Conservation (phyloP, 2,888 invertebrate genomes). For the Caenorhabditis virilis region DNA sequence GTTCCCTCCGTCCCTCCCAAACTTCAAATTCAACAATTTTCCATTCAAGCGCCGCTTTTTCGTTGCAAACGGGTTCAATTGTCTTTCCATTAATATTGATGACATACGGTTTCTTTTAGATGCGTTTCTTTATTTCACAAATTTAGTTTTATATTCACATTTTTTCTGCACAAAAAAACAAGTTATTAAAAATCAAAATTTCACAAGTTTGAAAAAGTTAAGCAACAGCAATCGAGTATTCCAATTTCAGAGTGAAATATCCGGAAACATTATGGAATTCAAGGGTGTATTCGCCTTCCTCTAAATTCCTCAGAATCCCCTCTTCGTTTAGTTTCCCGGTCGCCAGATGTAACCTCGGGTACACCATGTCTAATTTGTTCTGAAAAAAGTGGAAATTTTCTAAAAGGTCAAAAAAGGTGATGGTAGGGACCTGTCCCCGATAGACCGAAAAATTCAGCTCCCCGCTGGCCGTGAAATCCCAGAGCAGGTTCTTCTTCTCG, state of each 20-base stretch:
- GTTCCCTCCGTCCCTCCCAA: constrained; percentile 14
- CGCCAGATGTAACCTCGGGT: constrained; percentile 43
- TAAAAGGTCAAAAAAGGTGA: too few species aligned
- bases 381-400: constrained; percentile 7
- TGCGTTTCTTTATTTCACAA: too few species aligned
- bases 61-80: too few species aligned
- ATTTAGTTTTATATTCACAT: too few species aligned
- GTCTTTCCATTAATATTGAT: too few species aligned
- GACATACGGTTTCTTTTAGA: too few species aligned
- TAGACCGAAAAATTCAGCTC: constrained; percentile 50
- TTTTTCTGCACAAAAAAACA: too few species aligned
- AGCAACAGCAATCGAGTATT: constrained; percentile 40
- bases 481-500: constrained; percentile 42
- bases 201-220: constrained; percentile 7
- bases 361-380: constrained; percentile 45
- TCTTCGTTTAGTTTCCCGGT: constrained; percentile 54
- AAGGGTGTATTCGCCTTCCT: constrained; percentile 37
- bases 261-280: constrained; percentile 40
- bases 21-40: constrained; percentile 8
- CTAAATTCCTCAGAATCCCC: constrained; percentile 40
- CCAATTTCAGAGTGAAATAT: constrained; percentile 54
- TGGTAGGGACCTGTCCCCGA: constrained; percentile 46
- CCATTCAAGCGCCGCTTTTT: constrained; percentile 6
- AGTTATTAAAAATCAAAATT: too few species aligned
- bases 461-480: constrained; percentile 51